Conservation (phyloP, 2,888 invertebrate species). For the Chrysolina americana region DNA sequence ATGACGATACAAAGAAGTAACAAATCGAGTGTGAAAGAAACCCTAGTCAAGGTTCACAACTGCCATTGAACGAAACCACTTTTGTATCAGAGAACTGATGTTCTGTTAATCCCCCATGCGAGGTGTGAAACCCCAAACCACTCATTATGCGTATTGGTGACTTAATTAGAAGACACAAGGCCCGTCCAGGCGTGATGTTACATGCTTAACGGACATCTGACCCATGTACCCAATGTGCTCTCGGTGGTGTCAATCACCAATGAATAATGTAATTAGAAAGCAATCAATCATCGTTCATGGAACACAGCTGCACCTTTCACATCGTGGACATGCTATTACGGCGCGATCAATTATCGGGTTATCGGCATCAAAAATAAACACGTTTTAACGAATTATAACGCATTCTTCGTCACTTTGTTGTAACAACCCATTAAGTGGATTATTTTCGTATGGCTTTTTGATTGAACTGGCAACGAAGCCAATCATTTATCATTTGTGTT, state of each 20-base stretch:
- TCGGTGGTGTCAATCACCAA: conserved; percentile 64
- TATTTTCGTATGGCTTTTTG: conserved; percentile 24
- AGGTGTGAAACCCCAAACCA: conserved; percentile 32
- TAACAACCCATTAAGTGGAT: conserved; percentile 25
- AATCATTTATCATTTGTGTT: neutral
- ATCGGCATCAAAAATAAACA: conserved; percentile 56
- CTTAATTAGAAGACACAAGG: conserved; percentile 48
- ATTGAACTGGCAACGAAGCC: conserved; percentile 11
- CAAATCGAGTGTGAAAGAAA: too few species aligned
- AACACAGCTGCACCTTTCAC: conserved; percentile 65
- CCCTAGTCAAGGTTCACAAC: too few species aligned
- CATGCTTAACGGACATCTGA: conserved; percentile 49
- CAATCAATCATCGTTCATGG: conserved; percentile 66
- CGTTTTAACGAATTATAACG: conserved; percentile 19
- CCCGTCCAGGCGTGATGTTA: conserved; percentile 41
- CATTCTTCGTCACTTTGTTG: conserved; percentile 28
- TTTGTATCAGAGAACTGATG: neutral
- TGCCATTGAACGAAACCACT: too few species aligned
- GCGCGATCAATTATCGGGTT: conserved; percentile 62
- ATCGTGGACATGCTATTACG: conserved; percentile 61
- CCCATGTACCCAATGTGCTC: conserved; percentile 48
- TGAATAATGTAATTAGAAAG: conserved; percentile 69
- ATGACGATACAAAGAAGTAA: too few species aligned
- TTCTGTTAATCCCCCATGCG: neutral
- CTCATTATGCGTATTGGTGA: conserved; percentile 42